Evolutionary conservation across 1,140 invertebrate species (phyloP).

Genomic region (Philopotamus ludificatus): DNA sequence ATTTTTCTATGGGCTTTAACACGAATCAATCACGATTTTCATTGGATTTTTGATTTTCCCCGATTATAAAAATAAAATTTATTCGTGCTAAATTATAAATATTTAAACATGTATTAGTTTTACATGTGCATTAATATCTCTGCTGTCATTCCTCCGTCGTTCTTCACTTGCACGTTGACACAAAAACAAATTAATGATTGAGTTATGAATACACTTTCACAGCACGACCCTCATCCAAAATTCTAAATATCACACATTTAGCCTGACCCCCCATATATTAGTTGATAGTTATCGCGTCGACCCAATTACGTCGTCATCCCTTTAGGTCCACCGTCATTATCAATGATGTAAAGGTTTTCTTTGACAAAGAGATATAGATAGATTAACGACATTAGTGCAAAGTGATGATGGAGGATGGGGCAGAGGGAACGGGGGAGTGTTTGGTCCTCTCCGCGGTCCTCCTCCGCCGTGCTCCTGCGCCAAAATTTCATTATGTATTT

Average conservation of each 20-base stretch:
- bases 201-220: no score
- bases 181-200: no score
- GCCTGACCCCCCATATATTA: not conserved
- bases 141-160: not conserved
- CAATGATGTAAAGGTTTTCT: slow-evolving; percentile 15
- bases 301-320: not conserved
- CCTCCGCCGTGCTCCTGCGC: slow-evolving; percentile 17
- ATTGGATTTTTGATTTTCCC: no score
- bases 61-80: no score
- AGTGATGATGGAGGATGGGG: not conserved
- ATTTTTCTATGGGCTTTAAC: no score
- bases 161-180: not conserved
- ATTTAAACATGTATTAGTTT: no score
- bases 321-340: not conserved
- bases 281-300: not conserved
- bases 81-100: no score
- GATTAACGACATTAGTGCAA: slow-evolving; percentile 20
- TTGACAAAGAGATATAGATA: slow-evolving; percentile 18
- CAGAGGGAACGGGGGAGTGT: slow-evolving; percentile 1
- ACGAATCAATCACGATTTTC: no score
- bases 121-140: no score
- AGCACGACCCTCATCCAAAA: no score
- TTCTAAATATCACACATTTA: no score
- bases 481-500: slow-evolving; percentile 41
- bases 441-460: slow-evolving; percentile 8